A percentile compares a stretch with the other conserved stretches of the same genome.
Conservation (phyloP, 2,888 invertebrate species). For the Amiota minor region DNA sequence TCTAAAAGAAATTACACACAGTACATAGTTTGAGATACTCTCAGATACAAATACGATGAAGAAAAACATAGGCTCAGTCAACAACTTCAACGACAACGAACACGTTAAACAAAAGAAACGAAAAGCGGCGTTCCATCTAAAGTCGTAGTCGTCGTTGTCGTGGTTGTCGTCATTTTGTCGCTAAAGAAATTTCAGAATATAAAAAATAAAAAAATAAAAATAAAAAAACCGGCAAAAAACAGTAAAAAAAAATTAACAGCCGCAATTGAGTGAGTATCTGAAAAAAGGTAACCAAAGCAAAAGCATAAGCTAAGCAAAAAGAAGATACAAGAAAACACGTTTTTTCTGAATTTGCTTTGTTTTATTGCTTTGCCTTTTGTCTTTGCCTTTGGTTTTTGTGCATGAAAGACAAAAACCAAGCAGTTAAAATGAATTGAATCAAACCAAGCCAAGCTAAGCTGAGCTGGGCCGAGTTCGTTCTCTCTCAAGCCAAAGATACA, state of each 20-base stretch:
- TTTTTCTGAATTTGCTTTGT: constrained; percentile 55
- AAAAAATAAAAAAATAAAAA: constrained; percentile 37
- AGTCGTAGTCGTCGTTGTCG: no score
- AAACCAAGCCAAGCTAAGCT: background rate
- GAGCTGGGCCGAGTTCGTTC: background rate
- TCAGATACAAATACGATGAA: background rate
- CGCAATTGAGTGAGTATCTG: constrained; percentile 25
- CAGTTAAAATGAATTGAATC: constrained; percentile 6
- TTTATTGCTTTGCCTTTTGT: constrained; percentile 12
- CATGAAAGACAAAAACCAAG: background rate
- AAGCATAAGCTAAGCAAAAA: constrained; percentile 43
- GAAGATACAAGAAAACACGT: constrained; percentile 54
- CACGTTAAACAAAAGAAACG: constrained; percentile 38
- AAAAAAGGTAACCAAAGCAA: constrained; percentile 33
- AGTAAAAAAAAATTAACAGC: constrained; percentile 32
- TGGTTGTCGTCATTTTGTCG: background rate
- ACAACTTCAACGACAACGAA: constrained; percentile 21
- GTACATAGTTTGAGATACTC: background rate
- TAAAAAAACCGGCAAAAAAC: constrained; percentile 30
- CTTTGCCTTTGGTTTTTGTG: constrained; percentile 39
- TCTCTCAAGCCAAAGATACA: no score
- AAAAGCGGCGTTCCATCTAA: constrained; percentile 16
- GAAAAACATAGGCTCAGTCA: constrained; percentile 23
- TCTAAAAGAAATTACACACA: constrained; percentile 10
- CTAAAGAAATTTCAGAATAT: constrained; percentile 52